A percentile compares a stretch with the other conserved stretches of the same genome.
Conservation (phyloP, 2,797 vertebrate species). For the Enteromius anoplus region DNA sequence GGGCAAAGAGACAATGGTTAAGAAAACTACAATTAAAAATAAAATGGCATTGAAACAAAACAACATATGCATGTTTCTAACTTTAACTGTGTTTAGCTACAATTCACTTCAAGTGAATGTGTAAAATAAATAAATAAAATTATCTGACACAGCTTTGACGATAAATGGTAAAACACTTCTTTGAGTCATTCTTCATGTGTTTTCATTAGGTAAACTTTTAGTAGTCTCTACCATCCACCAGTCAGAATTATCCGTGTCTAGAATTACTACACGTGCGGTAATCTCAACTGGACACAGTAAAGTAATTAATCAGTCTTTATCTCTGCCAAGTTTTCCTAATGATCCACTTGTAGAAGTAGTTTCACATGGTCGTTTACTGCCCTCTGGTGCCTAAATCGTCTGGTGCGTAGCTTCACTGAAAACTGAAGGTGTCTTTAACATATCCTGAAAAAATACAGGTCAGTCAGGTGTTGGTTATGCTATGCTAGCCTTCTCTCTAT, state of each 20-base stretch:
- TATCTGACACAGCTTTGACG: background rate
- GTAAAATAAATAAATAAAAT: background rate
- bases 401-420: background rate
- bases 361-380: slow-evolving; percentile 29
- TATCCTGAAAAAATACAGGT: background rate
- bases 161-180: background rate
- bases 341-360: background rate
- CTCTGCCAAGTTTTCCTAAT: background rate
- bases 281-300: background rate
- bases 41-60: background rate
- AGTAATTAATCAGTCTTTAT: background rate
- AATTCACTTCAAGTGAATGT: background rate
- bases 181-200: background rate
- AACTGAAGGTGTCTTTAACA: background rate
- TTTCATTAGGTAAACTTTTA: background rate
- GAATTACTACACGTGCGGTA: background rate
- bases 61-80: background rate
- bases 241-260: background rate
- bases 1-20: background rate
- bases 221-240: background rate
- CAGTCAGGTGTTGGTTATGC: background rate
- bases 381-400: slow-evolving; percentile 35
- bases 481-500: background rate
- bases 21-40: background rate
- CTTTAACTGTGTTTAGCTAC: background rate